Conservation (phyloP, 2,888 invertebrate species). For the Pegoplata infirma region DNA sequence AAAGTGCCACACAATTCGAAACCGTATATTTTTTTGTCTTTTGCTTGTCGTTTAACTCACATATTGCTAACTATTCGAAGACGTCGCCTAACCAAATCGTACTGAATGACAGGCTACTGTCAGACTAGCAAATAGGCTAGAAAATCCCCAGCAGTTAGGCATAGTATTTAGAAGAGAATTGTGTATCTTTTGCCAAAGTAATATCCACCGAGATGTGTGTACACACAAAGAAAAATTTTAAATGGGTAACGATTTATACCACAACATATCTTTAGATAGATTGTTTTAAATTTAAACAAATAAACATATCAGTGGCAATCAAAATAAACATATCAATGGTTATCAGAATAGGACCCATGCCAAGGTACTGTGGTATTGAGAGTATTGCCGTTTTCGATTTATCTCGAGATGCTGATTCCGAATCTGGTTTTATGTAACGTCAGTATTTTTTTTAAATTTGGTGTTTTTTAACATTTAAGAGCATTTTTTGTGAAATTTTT, state of each 20-base stretch:
- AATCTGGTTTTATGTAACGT: no score
- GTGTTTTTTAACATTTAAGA: no score
- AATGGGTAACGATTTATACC: background rate
- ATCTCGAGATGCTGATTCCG: no score
- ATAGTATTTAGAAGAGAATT: constrained; percentile 55
- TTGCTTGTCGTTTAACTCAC: constrained; percentile 49
- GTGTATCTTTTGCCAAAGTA: constrained; percentile 34
- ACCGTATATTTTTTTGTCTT: constrained; percentile 34
- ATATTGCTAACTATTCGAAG: constrained; percentile 45
- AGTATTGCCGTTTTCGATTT: no score
- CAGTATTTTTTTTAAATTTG: no score
- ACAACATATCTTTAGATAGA: background rate
- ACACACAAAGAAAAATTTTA: background rate
- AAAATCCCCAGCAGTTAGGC: constrained; percentile 57
- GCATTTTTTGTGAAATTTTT: no score
- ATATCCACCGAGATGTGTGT: constrained; percentile 29
- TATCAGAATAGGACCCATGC: no score
- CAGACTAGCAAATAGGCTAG: constrained; percentile 56
- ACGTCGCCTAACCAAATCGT: constrained; percentile 58
- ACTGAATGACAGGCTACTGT: constrained; percentile 60
- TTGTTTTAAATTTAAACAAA: no score
- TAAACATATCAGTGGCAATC: no score
- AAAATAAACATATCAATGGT: no score
- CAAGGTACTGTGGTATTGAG: no score
- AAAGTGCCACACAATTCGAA: background rate